phyloP scores from a whole-genome alignment of 2,113 vertebrate genomes.

The Tympanuchus pallidicinctus region DNA sequence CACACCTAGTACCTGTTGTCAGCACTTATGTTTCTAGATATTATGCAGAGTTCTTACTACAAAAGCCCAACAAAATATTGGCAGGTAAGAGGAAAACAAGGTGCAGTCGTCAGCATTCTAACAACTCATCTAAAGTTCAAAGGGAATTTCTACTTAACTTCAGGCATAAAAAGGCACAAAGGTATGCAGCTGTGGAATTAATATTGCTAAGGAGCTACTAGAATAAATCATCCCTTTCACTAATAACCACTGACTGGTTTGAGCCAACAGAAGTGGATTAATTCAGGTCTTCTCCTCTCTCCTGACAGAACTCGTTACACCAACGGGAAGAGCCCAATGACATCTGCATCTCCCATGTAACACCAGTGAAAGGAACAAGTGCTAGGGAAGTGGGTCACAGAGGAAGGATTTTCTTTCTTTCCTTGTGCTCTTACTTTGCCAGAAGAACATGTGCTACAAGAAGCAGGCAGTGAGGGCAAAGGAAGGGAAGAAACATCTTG shows the following conservation, averaged over 20 bases:
- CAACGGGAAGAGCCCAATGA: not conserved
- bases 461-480: not conserved
- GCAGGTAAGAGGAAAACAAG: constrained; percentile 67
- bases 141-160: constrained; percentile 52
- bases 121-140: constrained; percentile 46
- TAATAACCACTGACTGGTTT: constrained; percentile 5
- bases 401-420: not conserved
- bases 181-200: constrained; percentile 63
- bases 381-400: accelerated
- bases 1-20: constrained; percentile 5
- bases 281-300: constrained; percentile 3
- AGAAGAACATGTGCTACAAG: not conserved
- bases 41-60: constrained; percentile 24
- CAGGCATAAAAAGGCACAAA: constrained; percentile 80
- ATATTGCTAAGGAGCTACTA: constrained; percentile 63
- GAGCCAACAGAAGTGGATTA: constrained; percentile 11
- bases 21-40: constrained; percentile 41
- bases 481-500: not conserved
- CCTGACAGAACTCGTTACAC: not conserved
- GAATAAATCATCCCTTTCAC: constrained; percentile 1
- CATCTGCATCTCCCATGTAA: not conserved
- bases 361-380: not conserved
- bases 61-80: constrained; percentile 24
- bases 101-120: constrained; percentile 70
- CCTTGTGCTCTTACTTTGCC: not conserved